Base-by-base conservation (phyloP, 1,140 invertebrate species). In the Orchestia grillus region DNA sequence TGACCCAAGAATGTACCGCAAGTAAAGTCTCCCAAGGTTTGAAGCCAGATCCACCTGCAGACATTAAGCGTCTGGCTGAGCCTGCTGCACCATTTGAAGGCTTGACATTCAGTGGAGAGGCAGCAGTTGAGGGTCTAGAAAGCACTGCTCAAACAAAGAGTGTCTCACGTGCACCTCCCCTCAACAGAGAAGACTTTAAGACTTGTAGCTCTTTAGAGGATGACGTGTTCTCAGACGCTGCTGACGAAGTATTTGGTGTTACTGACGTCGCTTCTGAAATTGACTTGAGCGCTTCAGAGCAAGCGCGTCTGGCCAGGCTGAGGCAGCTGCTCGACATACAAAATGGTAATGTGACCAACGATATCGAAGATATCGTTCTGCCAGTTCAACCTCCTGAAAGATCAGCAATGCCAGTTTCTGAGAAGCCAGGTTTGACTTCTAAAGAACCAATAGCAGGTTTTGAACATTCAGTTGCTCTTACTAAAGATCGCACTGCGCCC, bases 221-320 rank as follows among this genome's bases (percentile, higher is more conserved):
- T 40, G 92, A 94, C 44, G 92, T 94, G 36, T 94, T 94, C 44
- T 15, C 92, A 40, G 92, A 94, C 44, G 92, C 92, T 47, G 44
- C 92, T 8, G 92, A 94, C 40, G 92, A 94, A n/a, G 44, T 40
- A 16, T 94, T 94, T n/a, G 88, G 88, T 91, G 88, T 43, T 91
- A 41, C 4, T 94, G 11, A 15, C 44, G 92, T 94, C 40, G 44
- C 28, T 4, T 3, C 43, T n/a, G 92, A 94, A 36, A 36, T 36
- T 23, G 62, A 77, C 28, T 77, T 77, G 36, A 77, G 62, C 36
- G 62, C 62, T 77, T 77, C 62, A 94, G 92, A 47, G 44, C 44
- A 94, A 41, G 88, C n/a, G 92, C 92, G 92, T 40, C 36, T 45
- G 40, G 43, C 44, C 43, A 45, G 44, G 40, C 92, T 94, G 6